Evolutionary conservation across 2,888 invertebrate species (phyloP), one percentile per base, ranked within the genome.

Genomic region (Acanthoscelides obtectus): DNA sequence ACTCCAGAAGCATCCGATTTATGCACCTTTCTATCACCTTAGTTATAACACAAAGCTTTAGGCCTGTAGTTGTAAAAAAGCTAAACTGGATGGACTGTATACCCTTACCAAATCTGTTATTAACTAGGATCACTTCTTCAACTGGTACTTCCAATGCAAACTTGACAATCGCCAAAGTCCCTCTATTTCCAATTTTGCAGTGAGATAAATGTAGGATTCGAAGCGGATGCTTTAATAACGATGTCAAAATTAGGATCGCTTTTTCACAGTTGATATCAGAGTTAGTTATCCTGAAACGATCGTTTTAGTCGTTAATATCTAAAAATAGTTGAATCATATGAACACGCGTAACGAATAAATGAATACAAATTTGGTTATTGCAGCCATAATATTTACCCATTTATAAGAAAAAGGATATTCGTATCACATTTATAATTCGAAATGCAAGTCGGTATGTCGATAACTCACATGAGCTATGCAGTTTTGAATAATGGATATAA

Each of bases 201-300:
- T 84, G 83, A 0, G 84, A 84, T 74, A 85, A 81, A 73, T 84
- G 84, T 22, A 85, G 70, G 22, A 76, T 76, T 70, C 73, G 74
- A 20, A 85, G 74, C 25, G 79, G 77, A 71, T 84, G 82, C 71
- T 79, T 79, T 21, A 75, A 64, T 20, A 85, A 72, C 25, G 80
- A 70, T 70, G 80, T 81, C 12, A 84, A 69, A 22, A 85, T 78
- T 70, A 78, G 78, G 45, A 77, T 77, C 3, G 80, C 70, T 76
- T 82, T 83, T 2, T 77, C 76, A 68, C 83, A 82, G 72, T 83
- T 80, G 69, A 85, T 80, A 73, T 81, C 81, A 5, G 83, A 83
- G 71, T 83, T 83, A 72, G 77, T 77, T 67, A 85, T 79, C 72
- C 84, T 83, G 70, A 64, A 78, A 75, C 69, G 67, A 67, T 4